These are phyloP conservation scores for Darevskia mixta DNA, from an alignment of 2,797 vertebrate species.

Conservation along the genomic window DNA sequence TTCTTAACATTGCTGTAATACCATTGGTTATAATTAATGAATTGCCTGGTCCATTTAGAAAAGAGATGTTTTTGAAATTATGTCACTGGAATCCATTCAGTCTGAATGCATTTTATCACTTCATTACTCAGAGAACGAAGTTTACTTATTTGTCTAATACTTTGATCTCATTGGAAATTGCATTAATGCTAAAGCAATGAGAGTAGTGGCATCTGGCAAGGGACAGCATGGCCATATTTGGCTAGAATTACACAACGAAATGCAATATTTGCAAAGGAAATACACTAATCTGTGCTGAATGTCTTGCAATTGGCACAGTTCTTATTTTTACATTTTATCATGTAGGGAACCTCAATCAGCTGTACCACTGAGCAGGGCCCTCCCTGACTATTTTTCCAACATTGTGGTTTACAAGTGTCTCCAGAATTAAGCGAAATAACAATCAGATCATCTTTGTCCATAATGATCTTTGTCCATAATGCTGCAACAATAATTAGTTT, in stretches of 20 bases:
- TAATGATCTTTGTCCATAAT: not conserved
- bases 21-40: not conserved
- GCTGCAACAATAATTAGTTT: not conserved
- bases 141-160: not conserved
- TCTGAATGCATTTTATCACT: not conserved
- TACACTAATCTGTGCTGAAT: not conserved
- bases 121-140: not conserved
- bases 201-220: not conserved
- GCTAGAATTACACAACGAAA: not conserved
- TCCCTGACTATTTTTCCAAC: not conserved
- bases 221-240: not conserved
- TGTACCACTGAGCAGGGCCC: not conserved
- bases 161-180: not conserved
- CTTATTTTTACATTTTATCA: not conserved
- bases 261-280: not conserved
- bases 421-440: not conserved
- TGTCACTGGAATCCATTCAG: not conserved
- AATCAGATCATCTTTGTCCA: not conserved
- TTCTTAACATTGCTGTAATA: not conserved
- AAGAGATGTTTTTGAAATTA: conserved; percentile 9
- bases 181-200: not conserved
- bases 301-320: not conserved
- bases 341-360: not conserved
- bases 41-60: not conserved
- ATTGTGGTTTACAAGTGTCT: not conserved